Conservation (phyloP, 2,888 invertebrate species). For the Calliopum simillimum region DNA sequence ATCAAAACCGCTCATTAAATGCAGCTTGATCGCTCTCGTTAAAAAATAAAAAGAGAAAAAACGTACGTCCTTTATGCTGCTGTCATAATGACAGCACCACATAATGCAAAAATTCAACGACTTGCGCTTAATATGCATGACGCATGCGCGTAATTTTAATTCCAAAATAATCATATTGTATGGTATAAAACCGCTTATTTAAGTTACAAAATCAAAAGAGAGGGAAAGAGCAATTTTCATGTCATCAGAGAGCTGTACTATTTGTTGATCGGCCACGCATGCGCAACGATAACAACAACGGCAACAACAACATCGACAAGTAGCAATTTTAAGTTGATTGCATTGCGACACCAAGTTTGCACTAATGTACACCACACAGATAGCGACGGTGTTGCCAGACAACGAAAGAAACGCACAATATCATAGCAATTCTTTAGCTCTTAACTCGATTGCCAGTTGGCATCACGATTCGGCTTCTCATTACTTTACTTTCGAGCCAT, state of each 20-base stretch:
- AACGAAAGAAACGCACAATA: not conserved
- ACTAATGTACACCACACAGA: not conserved
- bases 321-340: too few species aligned
- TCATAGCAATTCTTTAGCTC: not conserved
- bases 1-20: constrained; percentile 9
- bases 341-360: too few species aligned
- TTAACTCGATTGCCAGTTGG: constrained; percentile 18
- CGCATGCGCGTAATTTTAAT: constrained; percentile 34
- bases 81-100: constrained; percentile 16
- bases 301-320: constrained; percentile 26
- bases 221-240: too few species aligned
- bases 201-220: too few species aligned
- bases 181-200: too few species aligned
- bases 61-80: constrained; percentile 11
- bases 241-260: too few species aligned
- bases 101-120: constrained; percentile 10
- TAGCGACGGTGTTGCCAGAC: not conserved
- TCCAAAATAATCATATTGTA: not conserved
- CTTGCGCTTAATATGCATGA: constrained; percentile 28
- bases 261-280: not conserved
- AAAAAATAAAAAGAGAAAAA: constrained; percentile 7
- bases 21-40: not conserved
- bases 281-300: constrained; percentile 18
- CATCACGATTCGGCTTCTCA: constrained; percentile 51
- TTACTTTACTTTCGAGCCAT: constrained; percentile 61